Percentiles rank a stretch among this genome's conserved stretches.
phyloP scores from a whole-genome alignment of 2,888 invertebrate genomes.

The Papilio protenor region DNA sequence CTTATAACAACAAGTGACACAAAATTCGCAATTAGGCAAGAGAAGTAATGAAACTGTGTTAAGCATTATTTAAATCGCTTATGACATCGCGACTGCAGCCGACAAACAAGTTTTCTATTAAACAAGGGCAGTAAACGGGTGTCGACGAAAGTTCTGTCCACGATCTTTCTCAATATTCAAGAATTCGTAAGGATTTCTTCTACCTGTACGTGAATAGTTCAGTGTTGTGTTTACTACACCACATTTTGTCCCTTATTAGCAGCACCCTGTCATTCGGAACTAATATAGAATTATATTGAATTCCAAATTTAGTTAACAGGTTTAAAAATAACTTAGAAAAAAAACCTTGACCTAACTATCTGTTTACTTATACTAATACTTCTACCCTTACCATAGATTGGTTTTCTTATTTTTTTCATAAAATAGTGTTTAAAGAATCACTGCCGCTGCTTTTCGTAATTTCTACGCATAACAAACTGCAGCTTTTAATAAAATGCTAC shows the following conservation, averaged over 20 bases:
- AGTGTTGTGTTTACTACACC: background rate
- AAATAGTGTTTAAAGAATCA: no score
- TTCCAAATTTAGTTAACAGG: no score
- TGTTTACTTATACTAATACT: no score
- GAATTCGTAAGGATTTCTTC: constrained; percentile 16
- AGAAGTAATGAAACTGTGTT: constrained; percentile 38
- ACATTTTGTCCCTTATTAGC: background rate
- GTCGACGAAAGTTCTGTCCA: constrained; percentile 33
- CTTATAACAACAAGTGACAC: constrained; percentile 5
- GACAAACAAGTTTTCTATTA: constrained; percentile 57
- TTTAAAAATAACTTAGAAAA: no score
- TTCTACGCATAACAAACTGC: background rate
- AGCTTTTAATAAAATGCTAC: background rate
- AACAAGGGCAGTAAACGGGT: constrained; percentile 54
- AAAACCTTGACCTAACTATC: no score
- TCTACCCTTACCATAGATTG: no score
- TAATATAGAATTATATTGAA: no score
- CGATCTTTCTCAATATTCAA: constrained; percentile 36
- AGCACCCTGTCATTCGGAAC: no score
- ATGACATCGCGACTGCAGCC: constrained; percentile 53
- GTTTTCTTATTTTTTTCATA: no score
- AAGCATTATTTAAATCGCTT: constrained; percentile 51
- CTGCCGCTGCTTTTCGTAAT: no score
- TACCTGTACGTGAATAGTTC: background rate
- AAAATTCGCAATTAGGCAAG: constrained; percentile 36